Percentiles rank a stretch among this genome's conserved stretches.
Evolutionary conservation across 2,888 invertebrate genomes (phyloP).

Genomic region (Kryphioiulus occultus): DNA sequence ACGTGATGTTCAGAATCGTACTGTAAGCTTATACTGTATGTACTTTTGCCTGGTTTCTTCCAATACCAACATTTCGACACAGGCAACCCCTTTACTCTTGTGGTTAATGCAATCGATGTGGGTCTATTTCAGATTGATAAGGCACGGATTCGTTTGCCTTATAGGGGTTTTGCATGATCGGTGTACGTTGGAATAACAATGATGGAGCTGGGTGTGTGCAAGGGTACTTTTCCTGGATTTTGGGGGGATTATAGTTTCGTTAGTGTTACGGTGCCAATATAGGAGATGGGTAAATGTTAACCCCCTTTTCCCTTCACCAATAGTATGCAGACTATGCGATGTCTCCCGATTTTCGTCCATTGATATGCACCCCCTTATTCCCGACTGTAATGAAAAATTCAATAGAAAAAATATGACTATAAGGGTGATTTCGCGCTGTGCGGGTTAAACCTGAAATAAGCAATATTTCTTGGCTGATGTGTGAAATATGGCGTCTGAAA

Average conservation of each 20-base stretch:
- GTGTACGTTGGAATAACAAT: background rate
- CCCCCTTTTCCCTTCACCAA: background rate
- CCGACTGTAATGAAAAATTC: slow-evolving; percentile 29
- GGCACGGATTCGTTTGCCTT: background rate
- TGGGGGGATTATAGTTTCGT: background rate
- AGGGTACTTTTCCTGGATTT: slow-evolving; percentile 32
- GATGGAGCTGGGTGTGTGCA: background rate
- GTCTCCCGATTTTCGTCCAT: slow-evolving; percentile 13
- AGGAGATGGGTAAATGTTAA: slow-evolving; percentile 28
- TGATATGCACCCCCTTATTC: slow-evolving; percentile 39
- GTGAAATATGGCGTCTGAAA: slow-evolving; percentile 45
- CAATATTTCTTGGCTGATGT: slow-evolving; percentile 40
- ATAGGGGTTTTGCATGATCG: background rate
- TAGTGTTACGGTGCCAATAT: slow-evolving; percentile 27
- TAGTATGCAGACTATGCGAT: slow-evolving; percentile 32
- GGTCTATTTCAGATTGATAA: slow-evolving; percentile 7
- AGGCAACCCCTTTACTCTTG: background rate
- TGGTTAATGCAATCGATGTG: background rate
- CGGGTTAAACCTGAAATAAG: slow-evolving; percentile 44
- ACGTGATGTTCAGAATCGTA: too few relatives aligned
- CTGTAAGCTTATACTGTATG: too few relatives aligned
- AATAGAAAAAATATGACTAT: slow-evolving; percentile 29
- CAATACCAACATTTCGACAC: background rate
- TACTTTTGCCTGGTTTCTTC: too few relatives aligned
- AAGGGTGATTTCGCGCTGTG: slow-evolving; percentile 43